phyloP scores from a whole-genome alignment of 2,113 vertebrate genomes.

The Bubo bubo region DNA sequence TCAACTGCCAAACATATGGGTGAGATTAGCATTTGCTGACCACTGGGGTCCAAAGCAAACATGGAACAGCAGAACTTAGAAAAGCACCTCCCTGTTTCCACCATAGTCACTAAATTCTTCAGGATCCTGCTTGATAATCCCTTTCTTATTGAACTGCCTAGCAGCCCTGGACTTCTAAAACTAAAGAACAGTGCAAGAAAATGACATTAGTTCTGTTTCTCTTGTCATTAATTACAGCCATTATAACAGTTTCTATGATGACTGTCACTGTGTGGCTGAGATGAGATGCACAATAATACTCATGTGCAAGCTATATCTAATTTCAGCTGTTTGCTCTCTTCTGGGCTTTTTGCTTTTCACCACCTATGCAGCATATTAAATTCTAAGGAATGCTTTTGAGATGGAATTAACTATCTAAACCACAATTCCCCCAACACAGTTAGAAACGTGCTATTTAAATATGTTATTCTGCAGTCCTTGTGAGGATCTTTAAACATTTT shows the following conservation, averaged over 20 bases:
- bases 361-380: not conserved
- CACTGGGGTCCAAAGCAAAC: slow-evolving; percentile 17
- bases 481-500: not conserved
- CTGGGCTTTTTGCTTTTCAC: not conserved
- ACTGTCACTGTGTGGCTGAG: not conserved
- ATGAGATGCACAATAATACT: not conserved
- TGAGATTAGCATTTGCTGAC: not conserved
- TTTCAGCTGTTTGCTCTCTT: not conserved
- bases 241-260: not conserved
- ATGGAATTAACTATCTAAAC: not conserved
- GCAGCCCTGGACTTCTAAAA: not conserved
- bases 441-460: not conserved
- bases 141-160: not conserved
- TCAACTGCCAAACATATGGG: not conserved
- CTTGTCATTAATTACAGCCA: not conserved
- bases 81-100: not conserved
- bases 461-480: not conserved
- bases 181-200: not conserved
- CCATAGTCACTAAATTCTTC: not conserved
- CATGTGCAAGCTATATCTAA: not conserved
- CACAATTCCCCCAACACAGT: not conserved
- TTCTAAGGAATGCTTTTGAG: not conserved
- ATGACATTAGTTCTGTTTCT: not conserved
- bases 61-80: not conserved
- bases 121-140: not conserved